Percentiles rank a stretch among this genome's conserved stretches.
phyloP scores from a whole-genome alignment of 2,888 invertebrate genomes.

The Cryptocheilus praepositus region DNA sequence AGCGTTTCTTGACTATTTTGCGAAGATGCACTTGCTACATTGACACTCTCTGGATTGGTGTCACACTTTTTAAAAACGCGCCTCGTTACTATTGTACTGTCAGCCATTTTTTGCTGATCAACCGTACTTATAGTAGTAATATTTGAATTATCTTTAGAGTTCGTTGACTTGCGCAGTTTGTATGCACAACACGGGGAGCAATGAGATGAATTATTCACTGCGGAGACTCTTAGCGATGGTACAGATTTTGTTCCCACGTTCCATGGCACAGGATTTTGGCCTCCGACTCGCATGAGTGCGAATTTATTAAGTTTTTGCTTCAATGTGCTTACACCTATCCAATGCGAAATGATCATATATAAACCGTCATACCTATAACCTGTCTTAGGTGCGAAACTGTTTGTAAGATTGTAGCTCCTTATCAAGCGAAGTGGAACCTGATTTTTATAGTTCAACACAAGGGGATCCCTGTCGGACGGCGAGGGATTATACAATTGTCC shows the following conservation, averaged over 20 bases:
- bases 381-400: conserved; percentile 68
- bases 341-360: conserved; percentile 62
- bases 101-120: conserved; percentile 24
- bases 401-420: conserved; percentile 65
- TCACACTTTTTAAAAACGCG: conserved; percentile 47
- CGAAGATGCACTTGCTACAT: conserved; percentile 12
- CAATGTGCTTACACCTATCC: conserved; percentile 61
- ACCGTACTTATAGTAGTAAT: conserved; percentile 16
- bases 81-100: conserved; percentile 51
- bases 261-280: conserved; percentile 63
- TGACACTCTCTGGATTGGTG: conserved; percentile 23
- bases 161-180: conserved; percentile 34
- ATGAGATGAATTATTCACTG: background rate
- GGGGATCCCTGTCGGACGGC: conserved; percentile 48
- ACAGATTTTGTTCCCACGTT: background rate
- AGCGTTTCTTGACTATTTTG: conserved; percentile 26
- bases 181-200: conserved; percentile 14
- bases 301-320: conserved; percentile 63
- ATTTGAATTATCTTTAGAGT: conserved; percentile 12
- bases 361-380: conserved; percentile 71
- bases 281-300: conserved; percentile 56
- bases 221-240: no score
- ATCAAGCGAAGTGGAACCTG: conserved; percentile 67
- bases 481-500: conserved; percentile 43
- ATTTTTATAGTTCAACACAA: conserved; percentile 62